Evolutionary conservation across 2,113 vertebrate species (phyloP), one percentile per base, ranked within the genome.

Genomic region (Telmatochromis brachygnathus): DNA sequence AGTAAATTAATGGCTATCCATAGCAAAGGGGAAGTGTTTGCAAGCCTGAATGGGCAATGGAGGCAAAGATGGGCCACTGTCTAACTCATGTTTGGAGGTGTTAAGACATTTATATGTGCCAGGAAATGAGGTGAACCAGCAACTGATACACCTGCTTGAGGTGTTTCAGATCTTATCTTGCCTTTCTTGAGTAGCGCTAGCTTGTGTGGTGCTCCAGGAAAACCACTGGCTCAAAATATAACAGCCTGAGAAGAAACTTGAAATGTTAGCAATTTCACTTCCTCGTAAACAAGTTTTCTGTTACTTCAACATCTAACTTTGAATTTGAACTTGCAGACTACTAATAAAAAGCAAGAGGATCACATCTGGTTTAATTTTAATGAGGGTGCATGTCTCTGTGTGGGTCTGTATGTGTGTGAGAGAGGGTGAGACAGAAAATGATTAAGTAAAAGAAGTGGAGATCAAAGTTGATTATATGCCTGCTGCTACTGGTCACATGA

Each of bases 1-100:
- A 94, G 89, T 95, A 96, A 95, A 97, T 92, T 85, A 93, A 2
- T 75, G 88, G 94, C 90, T 93, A 82, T 70, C 81, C 53, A 85
- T 83, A 81, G 81, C 79, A 83, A 86, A 87, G 88, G 80, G 56
- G 65, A 85, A 83, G 70, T 55, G 84, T 82, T 88, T 68, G 51
- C 77, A 70, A 81, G 86, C 33, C 81, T 56, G 65, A 91, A 39
- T 77, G 30, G 37, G 75, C 56, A 55, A 33, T 45, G 85, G 82
- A 84, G 55, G 19, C 17, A 39, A 55, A 83, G 79, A 79, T 26
- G 75, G 89, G 84, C 87, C 86, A 62, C 88, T 82, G 75, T 89
- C 88, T 89, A 65, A 82, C 68, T 88, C 87, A 62, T 88, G 73
- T 54, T 85, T 73, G 33, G 53, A 53, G 79, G 65, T 77, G 85